These are phyloP conservation scores for Callocephalon fimbriatum DNA, from an alignment of 2,113 vertebrate species.

Conservation along the genomic window DNA sequence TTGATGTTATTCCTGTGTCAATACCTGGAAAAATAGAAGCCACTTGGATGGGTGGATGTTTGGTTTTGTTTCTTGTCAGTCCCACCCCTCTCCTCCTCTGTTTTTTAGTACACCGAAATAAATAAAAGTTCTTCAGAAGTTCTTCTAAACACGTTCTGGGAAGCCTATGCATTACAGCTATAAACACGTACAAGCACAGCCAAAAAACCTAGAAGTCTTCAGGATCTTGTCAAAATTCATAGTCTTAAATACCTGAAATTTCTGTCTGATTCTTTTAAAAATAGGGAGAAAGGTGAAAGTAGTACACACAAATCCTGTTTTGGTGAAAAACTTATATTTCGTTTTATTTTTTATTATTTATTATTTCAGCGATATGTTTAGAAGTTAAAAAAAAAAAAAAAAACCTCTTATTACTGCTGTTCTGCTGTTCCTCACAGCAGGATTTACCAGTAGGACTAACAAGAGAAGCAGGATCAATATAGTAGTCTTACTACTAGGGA, in stretches of 20 bases:
- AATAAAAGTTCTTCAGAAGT: neutral
- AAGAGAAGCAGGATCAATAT: neutral
- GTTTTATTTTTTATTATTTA: neutral
- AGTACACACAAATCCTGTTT: neutral
- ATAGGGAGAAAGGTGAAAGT: neutral
- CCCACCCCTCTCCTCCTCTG: accelerated
- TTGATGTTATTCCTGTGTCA: neutral
- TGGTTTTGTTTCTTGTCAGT: neutral
- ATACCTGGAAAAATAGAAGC: neutral
- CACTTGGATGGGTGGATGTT: accelerated
- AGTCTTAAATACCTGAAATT: neutral
- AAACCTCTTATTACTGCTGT: neutral
- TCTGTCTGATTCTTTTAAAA: neutral
- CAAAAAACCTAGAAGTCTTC: neutral
- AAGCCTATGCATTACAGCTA: neutral
- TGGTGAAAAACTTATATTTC: neutral
- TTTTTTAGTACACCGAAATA: neutral
- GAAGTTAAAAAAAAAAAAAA: neutral
- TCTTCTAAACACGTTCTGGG: neutral
- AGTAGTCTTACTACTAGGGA: neutral
- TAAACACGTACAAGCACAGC: neutral
- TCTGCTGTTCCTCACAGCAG: neutral
- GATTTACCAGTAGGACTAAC: neutral
- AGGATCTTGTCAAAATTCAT: neutral
- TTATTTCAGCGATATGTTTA: neutral